phyloP scores from a whole-genome alignment of 2,888 invertebrate species.

The Liopterus haemorrhoidalis region DNA sequence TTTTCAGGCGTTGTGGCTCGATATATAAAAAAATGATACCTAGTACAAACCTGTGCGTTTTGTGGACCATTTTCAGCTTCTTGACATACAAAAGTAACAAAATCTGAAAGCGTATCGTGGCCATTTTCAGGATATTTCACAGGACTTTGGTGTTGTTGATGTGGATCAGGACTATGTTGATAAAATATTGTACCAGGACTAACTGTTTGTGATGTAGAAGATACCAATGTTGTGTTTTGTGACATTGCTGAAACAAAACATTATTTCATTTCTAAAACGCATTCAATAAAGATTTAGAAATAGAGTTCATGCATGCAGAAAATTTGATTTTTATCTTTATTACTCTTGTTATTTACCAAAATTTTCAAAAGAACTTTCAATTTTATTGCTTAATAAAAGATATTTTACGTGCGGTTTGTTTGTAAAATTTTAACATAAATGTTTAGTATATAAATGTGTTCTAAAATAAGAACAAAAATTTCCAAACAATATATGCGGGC shows the following conservation, averaged over 20 bases:
- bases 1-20: neutral
- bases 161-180: slow-evolving; percentile 50
- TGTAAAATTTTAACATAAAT: too few relatives aligned
- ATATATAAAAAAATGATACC: slow-evolving; percentile 1
- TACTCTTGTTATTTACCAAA: too few relatives aligned
- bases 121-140: slow-evolving; percentile 76
- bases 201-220: slow-evolving; percentile 50
- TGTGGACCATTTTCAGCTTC: slow-evolving; percentile 77
- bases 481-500: too few relatives aligned
- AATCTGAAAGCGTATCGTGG: slow-evolving; percentile 89
- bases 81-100: slow-evolving; percentile 95
- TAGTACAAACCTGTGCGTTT: slow-evolving; percentile 62
- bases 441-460: too few relatives aligned
- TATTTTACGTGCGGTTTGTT: too few relatives aligned
- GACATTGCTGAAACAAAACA: slow-evolving; percentile 44
- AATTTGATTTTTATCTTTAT: too few relatives aligned
- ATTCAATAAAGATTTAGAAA: too few relatives aligned
- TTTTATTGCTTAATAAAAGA: neutral
- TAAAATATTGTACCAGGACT: slow-evolving; percentile 54
- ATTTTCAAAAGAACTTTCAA: too few relatives aligned
- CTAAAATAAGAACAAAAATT: too few relatives aligned
- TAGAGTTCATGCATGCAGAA: too few relatives aligned
- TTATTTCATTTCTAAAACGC: neutral
- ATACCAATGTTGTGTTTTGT: slow-evolving; percentile 48
- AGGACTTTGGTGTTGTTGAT: slow-evolving; percentile 49